Conservation (phyloP, 2,113 vertebrate species). For the Plectropomus leopardus region DNA sequence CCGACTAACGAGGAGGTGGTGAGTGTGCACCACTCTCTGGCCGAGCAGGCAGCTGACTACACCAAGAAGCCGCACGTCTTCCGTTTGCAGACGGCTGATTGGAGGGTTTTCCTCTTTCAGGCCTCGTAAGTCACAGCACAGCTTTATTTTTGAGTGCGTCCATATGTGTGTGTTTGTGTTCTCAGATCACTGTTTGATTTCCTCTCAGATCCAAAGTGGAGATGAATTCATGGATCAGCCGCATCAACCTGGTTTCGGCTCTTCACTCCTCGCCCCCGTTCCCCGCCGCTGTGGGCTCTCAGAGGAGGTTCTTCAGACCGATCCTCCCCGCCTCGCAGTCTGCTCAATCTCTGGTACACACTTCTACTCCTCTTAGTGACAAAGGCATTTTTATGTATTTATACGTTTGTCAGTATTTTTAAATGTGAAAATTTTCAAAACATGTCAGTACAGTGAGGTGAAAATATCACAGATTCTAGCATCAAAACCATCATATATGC, state of each 20-base stretch:
- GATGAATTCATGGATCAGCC: slow-evolving; percentile 93
- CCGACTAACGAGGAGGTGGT: slow-evolving; percentile 88
- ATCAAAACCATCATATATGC: no score
- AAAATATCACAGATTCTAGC: no score
- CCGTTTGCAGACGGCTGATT: slow-evolving; percentile 92
- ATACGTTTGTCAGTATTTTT: neutral
- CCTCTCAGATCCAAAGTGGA: slow-evolving; percentile 86
- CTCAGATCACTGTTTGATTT: neutral
- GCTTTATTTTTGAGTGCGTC: neutral
- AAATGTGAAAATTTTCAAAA: neutral
- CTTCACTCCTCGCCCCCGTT: slow-evolving; percentile 93
- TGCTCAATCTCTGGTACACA: slow-evolving; percentile 84
- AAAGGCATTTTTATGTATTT: neutral
- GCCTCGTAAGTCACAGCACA: slow-evolving; percentile 86
- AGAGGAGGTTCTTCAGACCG: slow-evolving; percentile 89
- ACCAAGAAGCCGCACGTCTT: slow-evolving; percentile 93
- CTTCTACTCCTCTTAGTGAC: neutral
- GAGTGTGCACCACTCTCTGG: slow-evolving; percentile 93
- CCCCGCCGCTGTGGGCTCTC: slow-evolving; percentile 91
- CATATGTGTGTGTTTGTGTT: neutral
- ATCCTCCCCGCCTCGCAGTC: slow-evolving; percentile 88
- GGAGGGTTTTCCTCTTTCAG: slow-evolving; percentile 94
- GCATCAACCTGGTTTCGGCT: slow-evolving; percentile 91
- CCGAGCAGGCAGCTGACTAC: slow-evolving; percentile 87
- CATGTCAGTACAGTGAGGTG: no score